Percentiles rank a stretch among this genome's conserved stretches.
Conservation (phyloP, 2,797 vertebrate genomes). For the Sandelia bainsii region DNA sequence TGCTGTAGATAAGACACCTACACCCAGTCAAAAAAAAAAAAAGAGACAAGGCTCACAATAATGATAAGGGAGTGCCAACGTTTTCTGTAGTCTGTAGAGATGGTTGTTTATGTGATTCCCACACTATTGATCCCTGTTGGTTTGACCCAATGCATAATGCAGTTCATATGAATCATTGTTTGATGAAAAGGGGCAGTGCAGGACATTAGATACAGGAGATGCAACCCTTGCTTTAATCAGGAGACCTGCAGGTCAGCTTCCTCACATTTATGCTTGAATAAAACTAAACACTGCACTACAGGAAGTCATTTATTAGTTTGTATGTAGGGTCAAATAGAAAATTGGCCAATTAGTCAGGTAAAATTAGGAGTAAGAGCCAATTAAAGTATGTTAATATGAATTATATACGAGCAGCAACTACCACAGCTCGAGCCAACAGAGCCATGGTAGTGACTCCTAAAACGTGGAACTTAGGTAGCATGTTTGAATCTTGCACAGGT, state of each 20-base stretch:
- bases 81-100: not conserved
- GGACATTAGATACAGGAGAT: slow-evolving; percentile 31
- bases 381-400: slow-evolving; percentile 20
- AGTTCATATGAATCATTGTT: slow-evolving; percentile 50
- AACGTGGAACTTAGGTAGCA: no score
- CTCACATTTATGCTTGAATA: slow-evolving; percentile 41
- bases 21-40: slow-evolving; percentile 34
- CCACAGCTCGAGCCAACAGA: no score
- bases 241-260: slow-evolving; percentile 32
- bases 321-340: slow-evolving; percentile 34
- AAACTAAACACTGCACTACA: not conserved
- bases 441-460: no score
- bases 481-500: no score
- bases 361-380: slow-evolving; percentile 18
- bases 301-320: slow-evolving; percentile 33
- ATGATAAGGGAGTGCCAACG: slow-evolving; percentile 7
- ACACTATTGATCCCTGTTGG: slow-evolving; percentile 35
- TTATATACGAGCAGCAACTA: not conserved
- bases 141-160: slow-evolving; percentile 44
- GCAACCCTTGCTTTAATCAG: slow-evolving; percentile 49
- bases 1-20: slow-evolving; percentile 31
- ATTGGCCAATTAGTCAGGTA: slow-evolving; percentile 9
- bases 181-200: slow-evolving; percentile 52
- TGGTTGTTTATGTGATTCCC: slow-evolving; percentile 40
- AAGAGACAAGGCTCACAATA: slow-evolving; percentile 7